Evolutionary conservation across 2,797 vertebrate species (phyloP).

Genomic region (Sylvia borin): DNA sequence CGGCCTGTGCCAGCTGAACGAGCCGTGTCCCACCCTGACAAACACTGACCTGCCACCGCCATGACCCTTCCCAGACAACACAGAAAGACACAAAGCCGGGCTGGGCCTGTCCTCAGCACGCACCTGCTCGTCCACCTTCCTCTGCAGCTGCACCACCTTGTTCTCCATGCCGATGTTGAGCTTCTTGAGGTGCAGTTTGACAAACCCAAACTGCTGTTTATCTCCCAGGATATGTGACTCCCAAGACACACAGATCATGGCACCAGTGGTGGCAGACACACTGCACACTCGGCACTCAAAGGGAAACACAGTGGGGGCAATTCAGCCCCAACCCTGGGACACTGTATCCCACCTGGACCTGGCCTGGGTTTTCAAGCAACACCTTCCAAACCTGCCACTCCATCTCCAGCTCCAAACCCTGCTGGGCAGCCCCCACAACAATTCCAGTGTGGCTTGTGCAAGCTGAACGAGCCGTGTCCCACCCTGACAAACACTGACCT

Average conservation of each 20-base stretch:
- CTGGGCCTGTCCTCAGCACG: rapidly evolving
- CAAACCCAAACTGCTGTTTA: neutral
- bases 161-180: slow-evolving; percentile 98
- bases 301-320: neutral
- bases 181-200: slow-evolving; percentile 82
- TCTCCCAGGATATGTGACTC: neutral
- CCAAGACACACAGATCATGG: rapidly evolving
- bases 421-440: neutral
- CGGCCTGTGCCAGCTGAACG: neutral
- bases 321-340: neutral
- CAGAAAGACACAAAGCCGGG: rapidly evolving
- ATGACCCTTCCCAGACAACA: rapidly evolving
- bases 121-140: slow-evolving; percentile 95
- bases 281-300: neutral
- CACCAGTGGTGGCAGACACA: neutral
- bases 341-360: neutral
- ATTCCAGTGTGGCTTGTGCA: rapidly evolving
- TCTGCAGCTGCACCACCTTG: slow-evolving; percentile 94
- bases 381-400: neutral
- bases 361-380: neutral
- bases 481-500: rapidly evolving
- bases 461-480: neutral
- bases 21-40: neutral
- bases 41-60: too few species aligned
- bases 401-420: neutral